Conservation (phyloP, 2,113 vertebrate genomes). For the Edolisoma coerulescens region DNA sequence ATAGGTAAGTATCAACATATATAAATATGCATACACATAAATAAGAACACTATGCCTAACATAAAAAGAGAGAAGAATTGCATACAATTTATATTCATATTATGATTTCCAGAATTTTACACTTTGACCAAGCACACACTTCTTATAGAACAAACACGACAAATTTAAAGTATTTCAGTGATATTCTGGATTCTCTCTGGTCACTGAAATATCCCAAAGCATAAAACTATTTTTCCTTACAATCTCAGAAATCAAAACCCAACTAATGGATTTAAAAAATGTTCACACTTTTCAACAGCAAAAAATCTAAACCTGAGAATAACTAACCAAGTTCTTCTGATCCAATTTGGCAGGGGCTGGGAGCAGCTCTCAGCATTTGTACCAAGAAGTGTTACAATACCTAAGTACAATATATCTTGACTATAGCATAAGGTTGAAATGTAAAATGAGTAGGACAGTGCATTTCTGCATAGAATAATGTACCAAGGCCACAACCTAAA, state of each 20-base stretch:
- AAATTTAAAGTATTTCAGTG: not conserved
- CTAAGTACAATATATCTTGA: not conserved
- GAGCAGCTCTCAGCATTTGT: not conserved
- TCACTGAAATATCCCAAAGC: not conserved
- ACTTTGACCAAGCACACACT: conserved; percentile 2
- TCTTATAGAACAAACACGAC: not conserved
- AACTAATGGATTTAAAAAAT: not conserved
- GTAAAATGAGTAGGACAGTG: not conserved
- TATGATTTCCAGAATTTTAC: conserved; percentile 37
- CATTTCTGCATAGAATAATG: not conserved
- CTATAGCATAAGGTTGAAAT: not conserved
- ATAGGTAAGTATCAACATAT: conserved; percentile 44
- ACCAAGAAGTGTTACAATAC: not conserved
- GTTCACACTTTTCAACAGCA: not conserved
- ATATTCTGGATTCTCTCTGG: not conserved
- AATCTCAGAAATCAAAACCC: not conserved
- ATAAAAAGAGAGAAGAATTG: not conserved
- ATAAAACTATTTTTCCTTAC: not conserved
- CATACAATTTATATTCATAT: conserved; percentile 1
- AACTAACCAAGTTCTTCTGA: not conserved
- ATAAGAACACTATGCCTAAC: conserved; percentile 18
- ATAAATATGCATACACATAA: conserved; percentile 51
- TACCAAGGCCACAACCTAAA: not conserved
- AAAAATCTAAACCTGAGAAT: not conserved
- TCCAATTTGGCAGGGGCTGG: not conserved